Evolutionary conservation across 2,888 invertebrate genomes (phyloP).

Genomic region (Oscheius myriophilus): DNA sequence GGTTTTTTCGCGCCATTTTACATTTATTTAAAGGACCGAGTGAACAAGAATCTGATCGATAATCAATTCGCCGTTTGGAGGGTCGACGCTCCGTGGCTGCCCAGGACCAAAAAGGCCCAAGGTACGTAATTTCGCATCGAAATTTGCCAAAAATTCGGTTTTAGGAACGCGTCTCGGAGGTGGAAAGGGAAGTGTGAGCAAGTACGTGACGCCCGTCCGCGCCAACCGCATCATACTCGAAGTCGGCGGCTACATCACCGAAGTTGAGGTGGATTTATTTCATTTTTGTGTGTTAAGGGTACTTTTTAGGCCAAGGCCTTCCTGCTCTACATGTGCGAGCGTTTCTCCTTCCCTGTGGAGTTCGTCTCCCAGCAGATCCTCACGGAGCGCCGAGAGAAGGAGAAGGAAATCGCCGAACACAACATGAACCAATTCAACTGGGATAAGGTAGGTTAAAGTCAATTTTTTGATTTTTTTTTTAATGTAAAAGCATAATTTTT

Average conservation of each 20-base stretch:
- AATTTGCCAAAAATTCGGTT: conserved; percentile 36
- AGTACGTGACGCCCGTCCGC: conserved; percentile 92
- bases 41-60: conserved; percentile 83
- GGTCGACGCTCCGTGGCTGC: conserved; percentile 93
- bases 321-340: conserved; percentile 79
- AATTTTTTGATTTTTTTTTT: not conserved
- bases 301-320: conserved; percentile 61
- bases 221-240: conserved; percentile 90
- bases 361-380: conserved; percentile 84
- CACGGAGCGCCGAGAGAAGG: conserved; percentile 71
- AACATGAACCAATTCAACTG: conserved; percentile 73
- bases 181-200: conserved; percentile 92
- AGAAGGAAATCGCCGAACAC: conserved; percentile 37
- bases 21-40: conserved; percentile 74
- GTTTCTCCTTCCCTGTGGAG: conserved; percentile 88
- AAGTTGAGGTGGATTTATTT: conserved; percentile 73
- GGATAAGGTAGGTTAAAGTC: conserved; percentile 34
- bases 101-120: conserved; percentile 82
- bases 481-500: too few species aligned
- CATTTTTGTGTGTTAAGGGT: conserved; percentile 1
- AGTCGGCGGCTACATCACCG: conserved; percentile 89
- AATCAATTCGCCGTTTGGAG: conserved; percentile 91
- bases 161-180: conserved; percentile 78
- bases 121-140: conserved; percentile 29
- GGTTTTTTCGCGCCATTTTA: not conserved